A percentile compares a stretch with the other conserved stretches of the same genome.
phyloP scores from a whole-genome alignment of 2,888 invertebrate species.

The Colostygia pectinataria region DNA sequence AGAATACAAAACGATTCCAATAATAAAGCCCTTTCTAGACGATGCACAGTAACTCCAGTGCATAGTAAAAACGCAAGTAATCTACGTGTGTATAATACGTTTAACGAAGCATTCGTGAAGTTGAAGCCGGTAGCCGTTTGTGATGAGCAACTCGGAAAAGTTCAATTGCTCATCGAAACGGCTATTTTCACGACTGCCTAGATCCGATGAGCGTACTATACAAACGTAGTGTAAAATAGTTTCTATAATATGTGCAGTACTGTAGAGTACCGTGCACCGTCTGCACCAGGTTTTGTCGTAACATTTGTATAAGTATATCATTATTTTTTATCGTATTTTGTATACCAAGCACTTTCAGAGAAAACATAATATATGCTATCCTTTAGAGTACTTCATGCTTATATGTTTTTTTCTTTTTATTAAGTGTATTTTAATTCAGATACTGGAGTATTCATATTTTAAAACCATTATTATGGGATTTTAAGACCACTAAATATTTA shows the following conservation, averaged over 20 bases:
- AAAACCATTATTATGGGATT: no score
- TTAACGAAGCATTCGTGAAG: no score
- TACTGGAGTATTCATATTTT: no score
- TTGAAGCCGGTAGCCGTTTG: no score
- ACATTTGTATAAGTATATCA: not conserved
- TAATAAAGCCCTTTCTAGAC: not conserved
- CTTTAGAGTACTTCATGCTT: not conserved
- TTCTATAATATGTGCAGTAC: not conserved
- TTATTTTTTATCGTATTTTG: not conserved
- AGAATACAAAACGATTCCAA: not conserved
- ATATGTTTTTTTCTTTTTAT: not conserved
- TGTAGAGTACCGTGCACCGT: not conserved
- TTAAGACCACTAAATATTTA: no score
- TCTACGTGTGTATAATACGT: no score
- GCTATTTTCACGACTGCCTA: no score
- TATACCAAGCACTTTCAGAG: not conserved
- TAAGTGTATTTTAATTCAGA: not conserved
- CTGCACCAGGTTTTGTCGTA: not conserved
- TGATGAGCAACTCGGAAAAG: no score
- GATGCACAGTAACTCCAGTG: conserved; percentile 4
- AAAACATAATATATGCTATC: not conserved
- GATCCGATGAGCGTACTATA: no score
- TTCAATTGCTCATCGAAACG: no score
- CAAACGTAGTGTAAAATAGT: no score
- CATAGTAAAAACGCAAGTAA: no score